Percentiles rank a stretch among this genome's conserved stretches.
These are phyloP conservation scores for Melanocharis versteri DNA, from an alignment of 2,113 vertebrate species.

Conservation along the genomic window DNA sequence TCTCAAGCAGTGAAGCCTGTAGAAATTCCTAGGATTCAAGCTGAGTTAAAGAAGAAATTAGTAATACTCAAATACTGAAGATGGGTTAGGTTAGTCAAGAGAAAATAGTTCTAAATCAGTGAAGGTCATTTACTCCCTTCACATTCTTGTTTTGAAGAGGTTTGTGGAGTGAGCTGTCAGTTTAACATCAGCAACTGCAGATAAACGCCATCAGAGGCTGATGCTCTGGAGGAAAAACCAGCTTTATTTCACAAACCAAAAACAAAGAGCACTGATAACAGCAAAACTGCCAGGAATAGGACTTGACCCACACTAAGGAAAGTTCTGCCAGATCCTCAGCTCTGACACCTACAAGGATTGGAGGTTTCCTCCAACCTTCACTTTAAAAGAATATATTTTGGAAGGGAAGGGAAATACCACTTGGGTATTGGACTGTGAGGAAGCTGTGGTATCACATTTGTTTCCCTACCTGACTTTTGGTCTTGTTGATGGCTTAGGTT, in stretches of 20 bases:
- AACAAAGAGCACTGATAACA: neutral
- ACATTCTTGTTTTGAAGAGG: neutral
- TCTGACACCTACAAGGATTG: neutral
- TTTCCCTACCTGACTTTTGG: neutral
- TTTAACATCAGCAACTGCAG: neutral
- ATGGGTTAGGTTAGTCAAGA: neutral
- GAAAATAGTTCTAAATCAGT: neutral
- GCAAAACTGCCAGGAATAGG: neutral
- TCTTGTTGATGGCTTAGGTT: neutral
- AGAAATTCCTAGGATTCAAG: neutral
- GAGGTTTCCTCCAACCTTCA: neutral
- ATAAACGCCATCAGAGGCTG: neutral
- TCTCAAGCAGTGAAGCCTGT: neutral
- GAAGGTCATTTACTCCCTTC: neutral
- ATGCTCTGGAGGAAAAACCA: neutral
- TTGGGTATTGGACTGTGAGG: neutral
- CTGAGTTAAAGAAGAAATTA: neutral
- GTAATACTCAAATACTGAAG: neutral
- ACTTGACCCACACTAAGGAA: neutral
- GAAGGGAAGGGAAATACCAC: neutral
- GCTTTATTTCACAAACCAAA: neutral
- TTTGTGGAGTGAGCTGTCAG: fast-evolving
- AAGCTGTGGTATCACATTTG: neutral
- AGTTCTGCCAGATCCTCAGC: neutral
- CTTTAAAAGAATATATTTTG: neutral